Conservation (phyloP, 23 tunicate genomes). For the Halocynthia roretzi region DNA sequence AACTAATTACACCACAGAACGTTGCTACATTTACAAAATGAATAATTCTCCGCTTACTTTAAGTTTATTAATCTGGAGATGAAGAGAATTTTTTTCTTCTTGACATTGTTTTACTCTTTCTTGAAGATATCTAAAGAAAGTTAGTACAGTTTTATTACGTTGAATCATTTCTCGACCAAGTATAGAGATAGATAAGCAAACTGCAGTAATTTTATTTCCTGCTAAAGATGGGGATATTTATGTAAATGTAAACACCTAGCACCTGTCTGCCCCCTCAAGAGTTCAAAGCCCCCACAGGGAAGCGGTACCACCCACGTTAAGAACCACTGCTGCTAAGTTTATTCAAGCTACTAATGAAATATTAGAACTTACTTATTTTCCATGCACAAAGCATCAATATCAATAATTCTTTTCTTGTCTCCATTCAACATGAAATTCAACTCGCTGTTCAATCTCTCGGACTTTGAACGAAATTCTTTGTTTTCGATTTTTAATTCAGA, state of each 20-base stretch:
- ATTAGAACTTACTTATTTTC: constrained; percentile 60
- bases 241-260: no score
- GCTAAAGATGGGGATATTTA: no score
- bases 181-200: no score
- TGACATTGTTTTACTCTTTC: constrained; percentile 78
- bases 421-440: constrained; percentile 46
- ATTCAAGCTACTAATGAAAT: neutral
- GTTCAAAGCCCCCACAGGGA: neutral
- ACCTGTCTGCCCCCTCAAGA: no score
- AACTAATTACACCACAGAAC: no score
- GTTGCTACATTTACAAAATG: no score
- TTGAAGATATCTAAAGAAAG: constrained; percentile 54
- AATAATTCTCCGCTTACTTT: constrained; percentile 21
- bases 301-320: no score
- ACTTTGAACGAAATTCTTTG: constrained; percentile 26
- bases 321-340: neutral
- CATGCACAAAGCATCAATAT: constrained; percentile 84
- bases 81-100: constrained; percentile 74
- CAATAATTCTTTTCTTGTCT: constrained; percentile 69
- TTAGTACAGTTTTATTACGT: neutral
- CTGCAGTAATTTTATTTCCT: no score
- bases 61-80: constrained; percentile 51
- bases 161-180: no score
- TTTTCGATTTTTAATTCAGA: constrained; percentile 39
- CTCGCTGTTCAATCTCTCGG: constrained; percentile 66